These are phyloP conservation scores for Arbacia lixula DNA, from an alignment of 53 echinoderm and acorn worm genomes.

Conservation along the genomic window DNA sequence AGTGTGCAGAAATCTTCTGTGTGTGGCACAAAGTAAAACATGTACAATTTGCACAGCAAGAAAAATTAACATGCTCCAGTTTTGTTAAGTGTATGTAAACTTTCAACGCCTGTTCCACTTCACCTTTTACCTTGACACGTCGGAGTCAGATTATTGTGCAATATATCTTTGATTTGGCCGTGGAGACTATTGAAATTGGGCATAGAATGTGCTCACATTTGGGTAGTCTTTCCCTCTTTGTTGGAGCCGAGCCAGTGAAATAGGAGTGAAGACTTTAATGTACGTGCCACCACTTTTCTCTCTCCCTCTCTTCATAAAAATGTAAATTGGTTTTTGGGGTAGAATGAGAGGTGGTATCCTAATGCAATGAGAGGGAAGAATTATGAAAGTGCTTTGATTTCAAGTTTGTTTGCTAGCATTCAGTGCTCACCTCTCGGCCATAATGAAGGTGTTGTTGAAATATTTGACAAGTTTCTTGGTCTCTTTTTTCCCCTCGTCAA, in stretches of 20 bases:
- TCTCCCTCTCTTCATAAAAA: too few relatives aligned
- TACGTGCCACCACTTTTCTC: too few relatives aligned
- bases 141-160: conserved; percentile 29
- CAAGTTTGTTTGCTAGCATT: not conserved
- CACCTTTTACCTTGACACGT: conserved; percentile 24
- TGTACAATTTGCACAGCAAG: not conserved
- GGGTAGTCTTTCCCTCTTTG: conserved; percentile 35
- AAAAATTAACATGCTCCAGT: too few relatives aligned
- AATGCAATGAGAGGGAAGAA: not conserved
- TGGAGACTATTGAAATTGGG: conserved; percentile 2
- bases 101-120: conserved; percentile 16
- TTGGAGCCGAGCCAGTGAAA: conserved; percentile 34
- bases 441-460: too few relatives aligned
- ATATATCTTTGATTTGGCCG: conserved; percentile 30
- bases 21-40: not conserved
- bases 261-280: too few relatives aligned
- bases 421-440: not conserved
- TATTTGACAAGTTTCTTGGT: too few relatives aligned
- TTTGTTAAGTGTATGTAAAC: too few relatives aligned
- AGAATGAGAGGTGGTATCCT: too few relatives aligned
- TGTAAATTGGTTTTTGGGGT: too few relatives aligned
- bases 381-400: conserved; percentile 6
- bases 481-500: too few relatives aligned
- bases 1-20: not conserved
- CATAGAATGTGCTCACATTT: conserved; percentile 1